Conservation (phyloP, 2,797 vertebrate genomes). For the Platyrinchus mystaceus region DNA sequence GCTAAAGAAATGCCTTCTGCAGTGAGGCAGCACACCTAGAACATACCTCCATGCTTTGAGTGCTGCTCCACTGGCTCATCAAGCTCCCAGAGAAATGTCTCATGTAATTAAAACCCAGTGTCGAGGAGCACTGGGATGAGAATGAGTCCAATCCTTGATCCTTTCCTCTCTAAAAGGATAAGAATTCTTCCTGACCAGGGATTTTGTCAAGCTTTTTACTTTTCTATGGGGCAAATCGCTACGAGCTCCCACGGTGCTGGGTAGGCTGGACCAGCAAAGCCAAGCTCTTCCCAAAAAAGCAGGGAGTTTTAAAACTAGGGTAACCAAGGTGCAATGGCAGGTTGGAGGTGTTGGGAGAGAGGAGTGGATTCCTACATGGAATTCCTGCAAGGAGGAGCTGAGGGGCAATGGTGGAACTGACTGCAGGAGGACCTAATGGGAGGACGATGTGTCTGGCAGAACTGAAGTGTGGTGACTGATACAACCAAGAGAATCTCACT, state of each 20-base stretch:
- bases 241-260: fast-evolving
- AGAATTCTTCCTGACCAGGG: not conserved
- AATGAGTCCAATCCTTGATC: not conserved
- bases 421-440: not conserved
- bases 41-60: not conserved
- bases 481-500: not conserved
- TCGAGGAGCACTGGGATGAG: not conserved
- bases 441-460: not conserved
- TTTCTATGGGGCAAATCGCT: not conserved
- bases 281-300: not conserved
- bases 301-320: not conserved
- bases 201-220: not conserved
- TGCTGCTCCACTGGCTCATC: not conserved
- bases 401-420: not conserved
- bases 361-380: not conserved
- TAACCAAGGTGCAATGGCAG: not conserved
- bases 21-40: not conserved
- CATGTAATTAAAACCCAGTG: not conserved
- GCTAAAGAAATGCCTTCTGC: not conserved
- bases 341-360: not conserved
- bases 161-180: not conserved
- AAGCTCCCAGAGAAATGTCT: not conserved
- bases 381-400: not conserved
- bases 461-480: not conserved
- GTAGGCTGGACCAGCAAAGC: not conserved